phyloP scores from a whole-genome alignment of 2,113 vertebrate species.

The Neodontobutis hainanensis region DNA sequence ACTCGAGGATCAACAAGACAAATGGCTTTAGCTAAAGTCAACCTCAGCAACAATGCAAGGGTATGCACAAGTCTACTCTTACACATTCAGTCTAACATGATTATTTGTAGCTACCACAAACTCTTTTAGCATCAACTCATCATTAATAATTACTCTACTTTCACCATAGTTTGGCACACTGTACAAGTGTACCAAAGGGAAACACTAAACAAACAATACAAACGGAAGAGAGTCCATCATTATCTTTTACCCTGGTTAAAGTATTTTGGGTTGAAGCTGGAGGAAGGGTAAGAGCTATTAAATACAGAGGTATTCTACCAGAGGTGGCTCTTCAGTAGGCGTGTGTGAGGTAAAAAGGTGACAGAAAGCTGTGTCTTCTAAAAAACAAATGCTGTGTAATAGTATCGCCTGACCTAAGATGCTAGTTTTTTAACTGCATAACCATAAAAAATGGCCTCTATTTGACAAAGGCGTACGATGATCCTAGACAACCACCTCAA shows the following conservation, averaged over 20 bases:
- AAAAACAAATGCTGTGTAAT: constrained; percentile 52
- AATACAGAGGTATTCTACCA: constrained; percentile 65
- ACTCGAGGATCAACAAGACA: constrained; percentile 23
- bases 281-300: constrained; percentile 62
- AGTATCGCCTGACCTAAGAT: constrained; percentile 51
- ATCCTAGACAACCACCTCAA: constrained; percentile 58
- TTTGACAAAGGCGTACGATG: constrained; percentile 53
- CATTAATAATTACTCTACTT: constrained; percentile 49
- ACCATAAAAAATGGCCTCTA: constrained; percentile 69
- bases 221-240: constrained; percentile 34
- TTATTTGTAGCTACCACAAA: constrained; percentile 49
- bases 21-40: constrained; percentile 30
- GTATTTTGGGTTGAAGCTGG: constrained; percentile 68
- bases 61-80: constrained; percentile 38
- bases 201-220: constrained; percentile 33
- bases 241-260: constrained; percentile 67
- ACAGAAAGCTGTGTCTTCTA: constrained; percentile 60
- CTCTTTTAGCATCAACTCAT: constrained; percentile 43
- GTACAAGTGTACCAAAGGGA: constrained; percentile 22
- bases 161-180: constrained; percentile 32
- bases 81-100: constrained; percentile 60
- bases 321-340: constrained; percentile 59
- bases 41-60: constrained; percentile 32
- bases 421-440: constrained; percentile 61
- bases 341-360: constrained; percentile 70